Evolutionary conservation across 2,797 vertebrate species (phyloP).

Genomic region (Megaceryle alcyon): DNA sequence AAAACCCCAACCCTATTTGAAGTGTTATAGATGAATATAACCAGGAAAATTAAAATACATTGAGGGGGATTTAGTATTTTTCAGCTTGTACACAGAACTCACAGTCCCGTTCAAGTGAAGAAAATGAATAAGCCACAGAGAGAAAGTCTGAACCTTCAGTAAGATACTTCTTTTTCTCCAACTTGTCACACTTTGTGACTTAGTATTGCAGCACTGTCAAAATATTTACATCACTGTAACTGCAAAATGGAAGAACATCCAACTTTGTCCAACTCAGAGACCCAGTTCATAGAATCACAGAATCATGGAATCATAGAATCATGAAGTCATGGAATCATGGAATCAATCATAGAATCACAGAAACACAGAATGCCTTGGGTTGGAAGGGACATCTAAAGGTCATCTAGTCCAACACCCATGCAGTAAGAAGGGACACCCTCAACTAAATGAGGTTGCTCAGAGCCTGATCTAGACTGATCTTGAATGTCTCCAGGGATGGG

Average conservation of each 20-base stretch:
- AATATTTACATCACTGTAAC: neutral
- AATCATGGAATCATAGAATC: no score
- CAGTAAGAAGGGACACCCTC: no score
- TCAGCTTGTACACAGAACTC: neutral
- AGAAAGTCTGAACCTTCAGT: neutral
- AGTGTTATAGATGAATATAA: neutral
- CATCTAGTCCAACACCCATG: no score
- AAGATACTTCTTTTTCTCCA: neutral
- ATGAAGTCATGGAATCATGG: no score
- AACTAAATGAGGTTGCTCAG: no score
- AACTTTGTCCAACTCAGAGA: neutral
- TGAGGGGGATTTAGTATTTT: neutral
- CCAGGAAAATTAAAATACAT: neutral
- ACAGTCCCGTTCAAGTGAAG: neutral
- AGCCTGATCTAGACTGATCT: no score
- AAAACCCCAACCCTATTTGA: neutral
- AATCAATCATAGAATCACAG: no score
- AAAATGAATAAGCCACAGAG: neutral
- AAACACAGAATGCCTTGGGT: no score
- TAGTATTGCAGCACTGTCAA: neutral
- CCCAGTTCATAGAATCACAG: neutral
- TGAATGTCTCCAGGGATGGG: no score
- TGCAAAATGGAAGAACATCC: neutral
- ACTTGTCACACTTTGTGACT: neutral
- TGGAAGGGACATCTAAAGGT: no score